Evolutionary conservation across 2,797 vertebrate genomes (phyloP), one percentile per base, ranked within the genome.

Genomic region (Neopelma chrysocephalum): DNA sequence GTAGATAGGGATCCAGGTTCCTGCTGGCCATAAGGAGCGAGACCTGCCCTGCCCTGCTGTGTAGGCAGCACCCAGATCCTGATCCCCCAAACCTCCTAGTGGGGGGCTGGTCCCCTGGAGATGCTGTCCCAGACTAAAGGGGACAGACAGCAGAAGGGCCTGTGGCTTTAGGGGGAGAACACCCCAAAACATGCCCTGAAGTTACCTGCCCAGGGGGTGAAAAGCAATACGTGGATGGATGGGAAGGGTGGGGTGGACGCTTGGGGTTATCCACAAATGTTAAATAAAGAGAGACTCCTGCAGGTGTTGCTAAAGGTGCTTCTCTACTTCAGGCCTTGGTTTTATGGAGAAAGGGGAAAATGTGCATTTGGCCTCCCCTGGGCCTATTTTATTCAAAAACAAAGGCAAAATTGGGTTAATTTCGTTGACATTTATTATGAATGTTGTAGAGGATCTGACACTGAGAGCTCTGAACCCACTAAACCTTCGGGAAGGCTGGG

Each of bases 191-290:
- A 1, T 21, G 18, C 15, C 29, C 34, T 58, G 36, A 25, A 36
- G 77, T 16, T 9, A 9, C 3, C 65, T 13, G 26, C 32, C 8
- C 1, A 1, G n/a, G n/a, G 20, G 51, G 36, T 1, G 6, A 18
- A 32, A 23, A 45, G 32, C 1, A 4, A 75, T 7, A 11, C 8
- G 14, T 14, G 65, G 54, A 40, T 21, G 25, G 20, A 31, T 15
- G 29, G 15, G n/a, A 40, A n/a, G 32, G 23, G 31, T 9, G 25
- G 18, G 38, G 42, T 20, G 53, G 27, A 12, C 0, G 2, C 1
- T 0, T 34, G 38, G 40, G 43, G 61, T 68, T n/a, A 21, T 45
- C 54, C 27, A 11, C n/a, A 20, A 6, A 14, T 0, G 2, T 54
- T 61, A 19, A 32, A 51, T 42, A 25, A 50, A 58, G 23, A 36